Conservation (phyloP, 1,140 invertebrate genomes). For the Drosophila trapezifrons region DNA sequence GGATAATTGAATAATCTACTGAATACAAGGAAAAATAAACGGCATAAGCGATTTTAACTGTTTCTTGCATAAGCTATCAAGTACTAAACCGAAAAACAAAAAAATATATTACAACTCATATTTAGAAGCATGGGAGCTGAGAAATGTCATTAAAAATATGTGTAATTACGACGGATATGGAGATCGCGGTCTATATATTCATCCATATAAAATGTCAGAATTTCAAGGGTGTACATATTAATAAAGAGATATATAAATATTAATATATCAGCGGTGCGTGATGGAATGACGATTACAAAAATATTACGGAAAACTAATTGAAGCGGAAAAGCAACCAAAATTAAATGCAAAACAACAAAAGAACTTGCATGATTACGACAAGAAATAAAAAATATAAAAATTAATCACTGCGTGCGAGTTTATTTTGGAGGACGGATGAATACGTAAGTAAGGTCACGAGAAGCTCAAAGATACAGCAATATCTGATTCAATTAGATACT, state of each 20-base stretch:
- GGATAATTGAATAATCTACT: conserved; percentile 70
- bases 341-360: conserved; percentile 58
- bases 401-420: not conserved
- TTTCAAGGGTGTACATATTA: conserved; percentile 49
- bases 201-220: conserved; percentile 20
- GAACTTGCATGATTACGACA: conserved; percentile 38
- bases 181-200: conserved; percentile 10
- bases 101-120: conserved; percentile 41
- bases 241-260: conserved; percentile 40
- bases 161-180: conserved; percentile 45
- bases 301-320: conserved; percentile 42
- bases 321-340: conserved; percentile 52
- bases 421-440: not conserved
- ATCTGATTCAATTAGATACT: conserved; percentile 23
- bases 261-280: conserved; percentile 32
- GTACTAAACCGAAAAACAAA: conserved; percentile 27
- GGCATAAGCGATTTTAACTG: conserved; percentile 77
- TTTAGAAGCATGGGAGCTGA: conserved; percentile 39
- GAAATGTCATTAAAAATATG: conserved; percentile 46
- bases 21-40: conserved; percentile 65
- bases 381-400: conserved; percentile 46
- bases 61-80: conserved; percentile 64
- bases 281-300: conserved; percentile 26
- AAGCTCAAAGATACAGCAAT: not conserved
- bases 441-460: not conserved